phyloP scores from a whole-genome alignment of 1,140 invertebrate species.

The Polypedilum pembai region DNA sequence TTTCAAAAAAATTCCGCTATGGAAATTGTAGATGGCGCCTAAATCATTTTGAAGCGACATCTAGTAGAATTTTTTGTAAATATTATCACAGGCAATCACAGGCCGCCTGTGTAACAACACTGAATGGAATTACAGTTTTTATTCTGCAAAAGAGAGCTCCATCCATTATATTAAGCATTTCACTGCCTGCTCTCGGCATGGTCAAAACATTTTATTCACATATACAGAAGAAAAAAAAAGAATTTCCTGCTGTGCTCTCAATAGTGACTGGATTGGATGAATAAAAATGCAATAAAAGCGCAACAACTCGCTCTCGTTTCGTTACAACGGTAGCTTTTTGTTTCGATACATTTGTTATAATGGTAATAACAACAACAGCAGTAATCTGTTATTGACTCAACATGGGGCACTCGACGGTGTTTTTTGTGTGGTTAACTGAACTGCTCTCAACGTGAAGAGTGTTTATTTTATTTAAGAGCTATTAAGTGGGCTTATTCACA shows the following conservation, averaged over 20 bases:
- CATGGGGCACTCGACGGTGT: not conserved
- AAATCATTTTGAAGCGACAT: too few species aligned
- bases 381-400: slow-evolving; percentile 15
- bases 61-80: too few species aligned
- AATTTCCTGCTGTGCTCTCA: not conserved
- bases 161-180: not conserved
- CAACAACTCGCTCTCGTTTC: too few species aligned
- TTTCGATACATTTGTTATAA: slow-evolving; percentile 5
- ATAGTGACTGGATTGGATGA: not conserved
- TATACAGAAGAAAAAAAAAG: not conserved
- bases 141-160: not conserved
- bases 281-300: slow-evolving; percentile 26
- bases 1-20: too few species aligned
- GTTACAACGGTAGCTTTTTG: not conserved
- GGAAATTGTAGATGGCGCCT: too few species aligned
- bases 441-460: not conserved
- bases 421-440: not conserved
- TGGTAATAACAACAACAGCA: too few species aligned
- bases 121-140: not conserved
- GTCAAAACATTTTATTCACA: not conserved
- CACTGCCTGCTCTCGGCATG: slow-evolving; percentile 3
- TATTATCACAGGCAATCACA: too few species aligned
- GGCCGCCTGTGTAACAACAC: too few species aligned
- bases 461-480: too few species aligned
- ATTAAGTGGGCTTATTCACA: too few species aligned